Evolutionary conservation across 2,888 invertebrate genomes (phyloP).

Genomic region (Eilema caniola): DNA sequence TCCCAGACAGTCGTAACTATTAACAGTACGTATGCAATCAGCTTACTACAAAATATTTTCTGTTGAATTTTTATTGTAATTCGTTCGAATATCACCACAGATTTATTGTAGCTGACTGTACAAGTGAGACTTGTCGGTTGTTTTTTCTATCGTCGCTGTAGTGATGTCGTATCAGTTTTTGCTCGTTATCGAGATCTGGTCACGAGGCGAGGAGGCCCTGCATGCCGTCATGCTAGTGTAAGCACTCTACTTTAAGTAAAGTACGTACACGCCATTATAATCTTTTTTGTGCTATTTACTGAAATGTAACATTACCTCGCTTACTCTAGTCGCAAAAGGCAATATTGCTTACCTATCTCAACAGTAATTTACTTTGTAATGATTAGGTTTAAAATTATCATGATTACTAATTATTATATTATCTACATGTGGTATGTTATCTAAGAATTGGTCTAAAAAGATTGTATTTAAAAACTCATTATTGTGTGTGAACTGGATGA

Average conservation of each 20-base stretch:
- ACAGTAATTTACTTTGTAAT: constrained; percentile 20
- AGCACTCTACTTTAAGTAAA: constrained; percentile 37
- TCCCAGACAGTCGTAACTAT: not conserved
- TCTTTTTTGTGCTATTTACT: not conserved
- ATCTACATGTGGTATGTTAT: not conserved
- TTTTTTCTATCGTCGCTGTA: constrained; percentile 63
- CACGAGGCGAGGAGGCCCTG: constrained; percentile 76
- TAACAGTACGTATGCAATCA: not conserved
- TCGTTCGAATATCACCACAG: not conserved
- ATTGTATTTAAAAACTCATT: not conserved
- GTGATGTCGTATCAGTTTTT: constrained; percentile 78
- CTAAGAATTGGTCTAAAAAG: not conserved
- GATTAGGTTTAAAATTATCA: constrained; percentile 19
- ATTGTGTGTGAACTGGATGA: constrained; percentile 17
- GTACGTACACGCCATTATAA: not conserved
- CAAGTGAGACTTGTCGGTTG: constrained; percentile 49
- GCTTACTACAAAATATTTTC: not conserved
- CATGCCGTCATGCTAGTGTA: constrained; percentile 62
- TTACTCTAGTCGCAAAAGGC: not conserved
- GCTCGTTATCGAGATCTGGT: constrained; percentile 80
- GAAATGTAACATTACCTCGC: constrained; percentile 2
- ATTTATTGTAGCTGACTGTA: constrained; percentile 34
- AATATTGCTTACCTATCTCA: constrained; percentile 12
- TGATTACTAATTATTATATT: constrained; percentile 20
- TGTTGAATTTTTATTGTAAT: not conserved